Evolutionary conservation across 2,113 vertebrate species (phyloP), one percentile per base, ranked within the genome.

Genomic region (Antigone vipio): DNA sequence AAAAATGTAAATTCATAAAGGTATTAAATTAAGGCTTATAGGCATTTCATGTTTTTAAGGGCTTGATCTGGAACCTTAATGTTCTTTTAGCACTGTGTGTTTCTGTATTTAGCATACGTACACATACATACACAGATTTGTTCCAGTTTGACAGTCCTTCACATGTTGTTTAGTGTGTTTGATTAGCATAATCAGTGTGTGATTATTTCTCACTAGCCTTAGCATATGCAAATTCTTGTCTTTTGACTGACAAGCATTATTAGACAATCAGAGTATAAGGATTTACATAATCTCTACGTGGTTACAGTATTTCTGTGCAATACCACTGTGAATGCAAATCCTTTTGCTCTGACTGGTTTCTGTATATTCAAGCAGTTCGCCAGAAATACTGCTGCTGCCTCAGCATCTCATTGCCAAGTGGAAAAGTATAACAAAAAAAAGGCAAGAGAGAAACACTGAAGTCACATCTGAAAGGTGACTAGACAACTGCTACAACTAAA

Each of bases 171-270:
- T 91, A 85, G 73, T 82, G 60, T 63, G 85, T 89, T 82, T 94
- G 83, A 96, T 97, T 96, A 93, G 86, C 92, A 92, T 92, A 96
- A 95, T 89, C 91, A 84, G 72, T 81, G 35, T 91, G 88, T 95
- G 92, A 92, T 97, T 94, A 93, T 95, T 95, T 94, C 78, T 96
- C 69, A 64, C 84, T 94, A 91, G 75, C 71, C 50, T 94, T 93
- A 82, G 30, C 85, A 62, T 96, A 97, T 97, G 96, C 92, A 97
- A 97, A 97, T 95, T 87, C 45, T 82, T 94, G 55, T 89, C 89
- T 93, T 96, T 92, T 96, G 95, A 96, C 81, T 96, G 96, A 95
- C 96, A 97, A 72, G 53, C 62, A 85, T 95, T 97, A 96, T 94
- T 96, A 95, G 93, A 88, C 95, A 96, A 97, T 95, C 93, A 91